A percentile compares a stretch with the other conserved stretches of the same genome.
phyloP scores from a whole-genome alignment of 2,888 invertebrate genomes.

The Polydrusus cervinus region DNA sequence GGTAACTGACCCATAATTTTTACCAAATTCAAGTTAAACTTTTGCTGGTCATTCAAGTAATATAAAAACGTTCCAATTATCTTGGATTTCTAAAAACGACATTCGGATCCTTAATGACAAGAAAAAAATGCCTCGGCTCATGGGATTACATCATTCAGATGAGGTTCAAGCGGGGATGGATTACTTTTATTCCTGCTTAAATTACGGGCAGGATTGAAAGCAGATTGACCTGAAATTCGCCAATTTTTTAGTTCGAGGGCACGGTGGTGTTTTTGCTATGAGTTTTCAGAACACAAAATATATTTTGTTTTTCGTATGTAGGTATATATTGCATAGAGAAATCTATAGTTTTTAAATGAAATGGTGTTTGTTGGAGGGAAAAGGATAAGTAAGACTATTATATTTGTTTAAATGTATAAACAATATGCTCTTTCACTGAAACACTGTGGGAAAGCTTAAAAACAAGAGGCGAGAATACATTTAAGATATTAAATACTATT shows the following conservation, averaged over 20 bases:
- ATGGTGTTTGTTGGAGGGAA: no score
- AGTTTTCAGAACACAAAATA: no score
- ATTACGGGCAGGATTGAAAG: constrained; percentile 58
- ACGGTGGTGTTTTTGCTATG: not conserved
- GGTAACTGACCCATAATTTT: not conserved
- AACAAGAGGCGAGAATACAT: no score
- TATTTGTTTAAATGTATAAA: no score
- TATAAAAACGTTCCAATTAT: constrained; percentile 49
- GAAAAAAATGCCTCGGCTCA: constrained; percentile 56
- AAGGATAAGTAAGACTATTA: no score
- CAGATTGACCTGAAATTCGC: constrained; percentile 55
- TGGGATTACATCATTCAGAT: constrained; percentile 62
- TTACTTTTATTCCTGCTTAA: constrained; percentile 59
- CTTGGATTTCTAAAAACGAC: constrained; percentile 43
- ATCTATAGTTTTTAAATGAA: no score
- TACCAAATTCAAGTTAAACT: constrained; percentile 18
- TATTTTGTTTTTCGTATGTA: no score
- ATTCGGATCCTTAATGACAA: constrained; percentile 53
- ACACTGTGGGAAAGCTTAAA: no score
- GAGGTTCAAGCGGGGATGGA: constrained; percentile 57
- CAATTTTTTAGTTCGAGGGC: constrained; percentile 25
- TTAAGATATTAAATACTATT: no score
- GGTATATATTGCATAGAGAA: no score
- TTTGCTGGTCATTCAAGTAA: constrained; percentile 41
- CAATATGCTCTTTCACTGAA: no score